These are phyloP conservation scores for Eupithecia insigniata DNA, from an alignment of 2,888 invertebrate genomes.

Conservation along the genomic window DNA sequence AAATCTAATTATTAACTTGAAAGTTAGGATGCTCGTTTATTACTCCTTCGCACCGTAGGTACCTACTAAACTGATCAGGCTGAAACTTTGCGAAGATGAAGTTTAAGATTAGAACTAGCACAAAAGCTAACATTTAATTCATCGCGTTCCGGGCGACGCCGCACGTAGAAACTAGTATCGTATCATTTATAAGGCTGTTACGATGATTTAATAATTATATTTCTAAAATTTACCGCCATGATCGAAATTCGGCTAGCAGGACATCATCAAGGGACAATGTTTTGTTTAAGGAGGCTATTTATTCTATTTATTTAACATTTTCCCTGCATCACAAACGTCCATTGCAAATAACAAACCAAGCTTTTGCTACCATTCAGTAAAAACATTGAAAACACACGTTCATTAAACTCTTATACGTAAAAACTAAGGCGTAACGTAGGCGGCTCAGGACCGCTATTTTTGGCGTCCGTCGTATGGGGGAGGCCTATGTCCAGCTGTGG, in stretches of 20 bases:
- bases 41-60: not conserved
- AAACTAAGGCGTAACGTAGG: too few species aligned
- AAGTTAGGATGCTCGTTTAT: not conserved
- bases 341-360: not conserved
- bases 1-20: not conserved
- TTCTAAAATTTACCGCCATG: not conserved
- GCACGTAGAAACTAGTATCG: not conserved
- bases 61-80: not conserved
- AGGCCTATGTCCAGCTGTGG: too few species aligned
- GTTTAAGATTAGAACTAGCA: not conserved
- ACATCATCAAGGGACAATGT: not conserved
- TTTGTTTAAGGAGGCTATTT: too few species aligned
- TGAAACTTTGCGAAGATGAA: not conserved
- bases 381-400: not conserved
- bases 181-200: not conserved
- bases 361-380: not conserved
- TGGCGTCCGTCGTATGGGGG: too few species aligned
- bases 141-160: not conserved
- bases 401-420: not conserved
- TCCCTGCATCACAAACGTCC: not conserved
- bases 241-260: too few species aligned
- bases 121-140: not conserved
- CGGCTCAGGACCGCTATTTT: too few species aligned
- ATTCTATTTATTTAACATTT: too few species aligned
- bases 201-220: too few species aligned